Evolutionary conservation across 2,888 invertebrate species (phyloP).

Genomic region (Chaetogeoica ovagalla): DNA sequence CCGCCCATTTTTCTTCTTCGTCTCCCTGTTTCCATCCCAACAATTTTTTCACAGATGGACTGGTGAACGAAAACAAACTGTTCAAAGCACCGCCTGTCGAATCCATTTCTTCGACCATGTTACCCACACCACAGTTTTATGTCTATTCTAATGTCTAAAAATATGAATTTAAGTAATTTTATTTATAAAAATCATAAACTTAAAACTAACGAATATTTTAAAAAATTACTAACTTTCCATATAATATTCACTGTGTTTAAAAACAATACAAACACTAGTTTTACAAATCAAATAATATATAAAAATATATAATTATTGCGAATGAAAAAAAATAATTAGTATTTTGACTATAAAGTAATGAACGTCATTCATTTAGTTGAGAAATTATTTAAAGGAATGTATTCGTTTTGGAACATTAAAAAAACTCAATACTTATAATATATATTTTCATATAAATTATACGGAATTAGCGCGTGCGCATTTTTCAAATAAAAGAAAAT

Average conservation of each 20-base stretch:
- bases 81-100: conserved; percentile 76
- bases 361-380: neutral
- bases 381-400: neutral
- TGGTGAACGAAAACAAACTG: conserved; percentile 93
- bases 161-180: neutral
- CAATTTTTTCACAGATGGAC: conserved; percentile 92
- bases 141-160: neutral
- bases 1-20: conserved; percentile 98
- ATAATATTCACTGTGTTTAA: neutral
- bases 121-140: neutral
- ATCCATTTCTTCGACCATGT: conserved; percentile 72
- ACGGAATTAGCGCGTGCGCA: conserved; percentile 66
- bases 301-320: neutral
- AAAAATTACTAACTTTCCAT: too few species aligned
- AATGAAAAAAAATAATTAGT: too few species aligned
- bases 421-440: neutral
- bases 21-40: conserved; percentile 98
- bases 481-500: conserved; percentile 58
- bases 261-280: neutral
- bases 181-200: neutral
- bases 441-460: neutral
- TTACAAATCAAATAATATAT: neutral
- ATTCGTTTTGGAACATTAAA: neutral
- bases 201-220: neutral
- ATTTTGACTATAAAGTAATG: too few species aligned